Percentiles rank a stretch among this genome's conserved stretches.
phyloP scores from a whole-genome alignment of 2,888 invertebrate species.

The Mimumesa dahlbomi region DNA sequence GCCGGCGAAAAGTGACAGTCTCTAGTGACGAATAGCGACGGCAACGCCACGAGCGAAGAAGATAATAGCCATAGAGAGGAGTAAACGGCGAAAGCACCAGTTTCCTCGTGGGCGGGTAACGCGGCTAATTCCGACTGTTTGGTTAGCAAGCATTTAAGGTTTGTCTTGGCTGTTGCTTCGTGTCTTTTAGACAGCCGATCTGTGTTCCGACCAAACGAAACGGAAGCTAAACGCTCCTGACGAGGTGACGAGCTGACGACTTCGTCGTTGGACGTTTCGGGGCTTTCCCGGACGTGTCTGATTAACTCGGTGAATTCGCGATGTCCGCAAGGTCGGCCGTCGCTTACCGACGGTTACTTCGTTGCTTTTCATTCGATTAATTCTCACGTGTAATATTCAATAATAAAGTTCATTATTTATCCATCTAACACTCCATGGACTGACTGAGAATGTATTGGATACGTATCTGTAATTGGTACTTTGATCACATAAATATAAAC shows the following conservation, averaged over 20 bases:
- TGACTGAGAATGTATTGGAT: no score
- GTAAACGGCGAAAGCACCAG: conserved; percentile 69
- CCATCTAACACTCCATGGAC: no score
- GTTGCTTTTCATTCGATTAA: no score
- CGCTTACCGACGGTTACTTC: no score
- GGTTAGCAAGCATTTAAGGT: conserved; percentile 80
- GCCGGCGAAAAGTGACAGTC: conserved; percentile 36
- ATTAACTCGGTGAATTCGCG: conserved; percentile 23
- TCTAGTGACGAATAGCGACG: conserved; percentile 21
- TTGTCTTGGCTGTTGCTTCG: conserved; percentile 79
- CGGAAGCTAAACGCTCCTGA: conserved; percentile 70
- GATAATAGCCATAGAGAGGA: conserved; percentile 71
- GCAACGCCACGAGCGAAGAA: conserved; percentile 26
- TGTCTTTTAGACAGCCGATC: conserved; percentile 80
- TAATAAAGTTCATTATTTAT: no score
- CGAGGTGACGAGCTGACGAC: conserved; percentile 69
- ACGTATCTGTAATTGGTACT: no score
- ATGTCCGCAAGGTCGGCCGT: no score
- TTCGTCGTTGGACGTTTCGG: conserved; percentile 39
- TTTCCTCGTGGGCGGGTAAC: conserved; percentile 70
- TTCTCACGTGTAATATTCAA: no score
- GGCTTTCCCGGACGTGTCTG: conserved; percentile 16
- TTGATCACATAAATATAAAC: no score
- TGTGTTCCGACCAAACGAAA: conserved; percentile 79
- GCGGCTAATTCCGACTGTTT: conserved; percentile 79